These are phyloP conservation scores for Brotula barbata DNA, from an alignment of 2,797 vertebrate genomes.

Conservation along the genomic window DNA sequence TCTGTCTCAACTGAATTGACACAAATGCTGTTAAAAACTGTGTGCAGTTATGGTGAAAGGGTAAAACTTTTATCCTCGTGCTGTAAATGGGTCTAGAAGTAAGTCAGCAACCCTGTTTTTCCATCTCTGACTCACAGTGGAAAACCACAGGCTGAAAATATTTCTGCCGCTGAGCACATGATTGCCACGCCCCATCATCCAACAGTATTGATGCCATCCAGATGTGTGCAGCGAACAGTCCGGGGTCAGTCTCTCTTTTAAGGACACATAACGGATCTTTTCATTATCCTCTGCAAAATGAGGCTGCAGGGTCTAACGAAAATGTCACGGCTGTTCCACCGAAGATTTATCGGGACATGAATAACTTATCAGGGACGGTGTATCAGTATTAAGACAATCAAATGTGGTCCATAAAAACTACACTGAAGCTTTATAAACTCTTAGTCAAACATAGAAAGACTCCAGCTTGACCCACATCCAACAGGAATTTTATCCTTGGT, in stretches of 20 bases:
- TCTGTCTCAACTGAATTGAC: not conserved
- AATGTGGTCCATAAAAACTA: constrained; percentile 11
- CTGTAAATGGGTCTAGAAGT: constrained; percentile 5
- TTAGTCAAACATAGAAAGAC: too few relatives aligned
- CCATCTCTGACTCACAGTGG: constrained; percentile 66
- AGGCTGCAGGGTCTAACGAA: not conserved
- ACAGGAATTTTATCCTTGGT: too few relatives aligned
- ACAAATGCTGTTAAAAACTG: not conserved
- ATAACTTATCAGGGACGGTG: not conserved
- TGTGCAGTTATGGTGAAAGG: constrained; percentile 6
- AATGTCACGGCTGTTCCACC: not conserved
- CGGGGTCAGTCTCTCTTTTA: constrained; percentile 24
- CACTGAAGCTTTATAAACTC: not conserved
- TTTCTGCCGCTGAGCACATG: constrained; percentile 29
- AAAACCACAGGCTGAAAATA: constrained; percentile 53
- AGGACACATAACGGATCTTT: constrained; percentile 28
- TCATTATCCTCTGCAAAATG: not conserved
- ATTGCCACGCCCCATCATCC: constrained; percentile 44
- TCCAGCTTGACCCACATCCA: too few relatives aligned
- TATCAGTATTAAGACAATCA: not conserved
- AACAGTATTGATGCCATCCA: constrained; percentile 31
- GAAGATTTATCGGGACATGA: not conserved
- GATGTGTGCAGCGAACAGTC: constrained; percentile 34
- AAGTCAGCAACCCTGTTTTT: constrained; percentile 41
- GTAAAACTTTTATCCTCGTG: not conserved